A percentile compares a stretch with the other conserved stretches of the same genome.
These are phyloP conservation scores for Candidula unifasciata DNA, from an alignment of 2,888 invertebrate genomes.

Conservation along the genomic window DNA sequence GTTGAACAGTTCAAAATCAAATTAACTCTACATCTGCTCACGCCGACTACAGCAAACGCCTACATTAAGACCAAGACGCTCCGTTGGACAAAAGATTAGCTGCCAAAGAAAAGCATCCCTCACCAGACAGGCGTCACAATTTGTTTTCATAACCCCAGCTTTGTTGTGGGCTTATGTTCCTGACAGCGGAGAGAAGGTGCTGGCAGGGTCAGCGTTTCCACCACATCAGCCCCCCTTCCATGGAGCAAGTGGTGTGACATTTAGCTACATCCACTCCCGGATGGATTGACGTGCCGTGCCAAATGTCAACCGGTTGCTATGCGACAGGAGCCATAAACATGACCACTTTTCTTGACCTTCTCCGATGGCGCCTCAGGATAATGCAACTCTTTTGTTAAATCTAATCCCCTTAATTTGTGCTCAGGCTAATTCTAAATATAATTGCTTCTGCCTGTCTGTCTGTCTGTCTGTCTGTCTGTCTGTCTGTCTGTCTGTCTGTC, in stretches of 20 bases:
- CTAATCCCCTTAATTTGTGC: neutral
- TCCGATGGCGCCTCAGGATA: neutral
- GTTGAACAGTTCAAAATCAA: too few species aligned
- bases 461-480: neutral
- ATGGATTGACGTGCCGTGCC: conserved; percentile 13
- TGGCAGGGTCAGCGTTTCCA: neutral
- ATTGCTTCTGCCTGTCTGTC: neutral
- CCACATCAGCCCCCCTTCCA: neutral
- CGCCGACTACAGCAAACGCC: too few species aligned
- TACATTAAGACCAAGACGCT: neutral
- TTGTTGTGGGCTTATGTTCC: neutral
- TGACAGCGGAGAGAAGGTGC: neutral
- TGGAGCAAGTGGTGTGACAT: neutral
- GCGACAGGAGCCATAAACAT: conserved; percentile 22
- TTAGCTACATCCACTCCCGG: neutral
- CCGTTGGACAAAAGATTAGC: neutral
- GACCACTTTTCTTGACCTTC: conserved; percentile 23
- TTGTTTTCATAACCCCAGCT: conserved; percentile 24
- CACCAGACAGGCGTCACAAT: neutral
- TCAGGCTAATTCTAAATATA: neutral
- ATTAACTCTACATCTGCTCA: too few species aligned
- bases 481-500: neutral
- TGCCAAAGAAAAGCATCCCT: neutral
- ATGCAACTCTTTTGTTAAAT: neutral
- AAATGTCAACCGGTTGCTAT: conserved; percentile 33